phyloP scores from a whole-genome alignment of 1,140 invertebrate genomes.

The Araneus ventricosus region DNA sequence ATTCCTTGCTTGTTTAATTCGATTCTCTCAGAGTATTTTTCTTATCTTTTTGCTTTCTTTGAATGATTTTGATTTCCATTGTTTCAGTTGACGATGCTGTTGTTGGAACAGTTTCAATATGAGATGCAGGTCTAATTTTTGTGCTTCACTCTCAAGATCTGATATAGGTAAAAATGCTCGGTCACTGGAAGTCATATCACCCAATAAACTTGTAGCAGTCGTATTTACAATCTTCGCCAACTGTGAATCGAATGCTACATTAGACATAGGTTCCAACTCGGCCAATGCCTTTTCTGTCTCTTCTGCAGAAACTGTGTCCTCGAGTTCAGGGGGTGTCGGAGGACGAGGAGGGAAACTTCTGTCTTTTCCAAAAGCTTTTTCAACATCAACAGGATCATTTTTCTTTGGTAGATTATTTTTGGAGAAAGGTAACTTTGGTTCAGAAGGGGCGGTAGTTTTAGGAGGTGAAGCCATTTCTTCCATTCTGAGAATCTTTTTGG shows the following conservation, averaged over 20 bases:
- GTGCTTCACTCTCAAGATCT: neutral
- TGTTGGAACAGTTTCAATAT: neutral
- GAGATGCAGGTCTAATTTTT: neutral
- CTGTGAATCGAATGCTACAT: neutral
- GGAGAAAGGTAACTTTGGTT: constrained; percentile 36
- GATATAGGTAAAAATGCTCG: neutral
- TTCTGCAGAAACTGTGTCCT: constrained; percentile 62
- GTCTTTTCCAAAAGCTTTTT: constrained; percentile 66
- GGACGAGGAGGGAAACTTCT: constrained; percentile 67
- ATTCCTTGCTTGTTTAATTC: too few species aligned
- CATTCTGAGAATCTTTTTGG: neutral
- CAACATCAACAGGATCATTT: constrained; percentile 70
- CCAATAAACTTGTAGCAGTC: constrained; percentile 18
- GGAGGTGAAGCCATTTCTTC: constrained; percentile 9
- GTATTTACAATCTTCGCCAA: neutral
- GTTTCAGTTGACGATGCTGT: neutral
- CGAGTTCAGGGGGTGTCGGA: constrained; percentile 63
- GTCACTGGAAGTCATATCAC: neutral
- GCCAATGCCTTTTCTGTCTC: constrained; percentile 62
- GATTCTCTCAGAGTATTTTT: too few species aligned
- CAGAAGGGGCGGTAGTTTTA: neutral
- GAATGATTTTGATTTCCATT: too few species aligned
- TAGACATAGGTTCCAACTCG: constrained; percentile 45
- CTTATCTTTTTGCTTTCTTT: too few species aligned
- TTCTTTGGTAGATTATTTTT: constrained; percentile 59